Evolutionary conservation across 2,113 vertebrate genomes (phyloP), one percentile per base, ranked within the genome.

Genomic region (Melanocharis versteri): DNA sequence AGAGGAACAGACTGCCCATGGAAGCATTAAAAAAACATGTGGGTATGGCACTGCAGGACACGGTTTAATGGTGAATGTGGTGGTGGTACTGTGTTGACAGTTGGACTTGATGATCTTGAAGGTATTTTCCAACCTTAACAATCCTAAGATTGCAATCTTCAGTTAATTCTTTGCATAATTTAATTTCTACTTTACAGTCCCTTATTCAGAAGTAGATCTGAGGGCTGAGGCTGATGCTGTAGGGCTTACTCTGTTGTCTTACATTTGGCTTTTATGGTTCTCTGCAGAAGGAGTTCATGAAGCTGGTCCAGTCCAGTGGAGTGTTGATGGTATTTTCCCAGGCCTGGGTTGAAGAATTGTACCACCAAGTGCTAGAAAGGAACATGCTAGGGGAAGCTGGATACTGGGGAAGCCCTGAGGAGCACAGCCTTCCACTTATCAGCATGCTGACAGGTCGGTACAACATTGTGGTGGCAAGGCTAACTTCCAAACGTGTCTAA

Each of bases 341-440:
- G 97, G 97, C 98, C 76, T 99, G 99, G 99, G 98, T 99, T 6
- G 99, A 99, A 97, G 99, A 99, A 66, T 97, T 99, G 5, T 99
- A 99, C 96, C 98, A 99, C 60, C 99, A 99, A 94, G 98, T 99
- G 42, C 94, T 99, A 5, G 99, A 99, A 89, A 98, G 98, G 68
- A 99, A 99, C 97, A 98, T 99, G 96, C 98, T 99, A 57, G 99
- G 98, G 4, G 99, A 99, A 90, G 99, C 99, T 2, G 99, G 99
- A 39, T 99, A 99, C 98, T 99, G 98, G 98, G 98, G 98, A 94
- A 98, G 98, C 9, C 95, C 98, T 0, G 99, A 99, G 83, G 98
- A 99, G 21, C 98, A 98, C 89, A 97, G 92, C 18, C 98, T 98
- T 70, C 98, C 99, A 2, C 99, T 99, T 86, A 98, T 99, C 97